Evolutionary conservation across 2,113 vertebrate species (phyloP).

Genomic region (Girardinichthys multiradiatus): DNA sequence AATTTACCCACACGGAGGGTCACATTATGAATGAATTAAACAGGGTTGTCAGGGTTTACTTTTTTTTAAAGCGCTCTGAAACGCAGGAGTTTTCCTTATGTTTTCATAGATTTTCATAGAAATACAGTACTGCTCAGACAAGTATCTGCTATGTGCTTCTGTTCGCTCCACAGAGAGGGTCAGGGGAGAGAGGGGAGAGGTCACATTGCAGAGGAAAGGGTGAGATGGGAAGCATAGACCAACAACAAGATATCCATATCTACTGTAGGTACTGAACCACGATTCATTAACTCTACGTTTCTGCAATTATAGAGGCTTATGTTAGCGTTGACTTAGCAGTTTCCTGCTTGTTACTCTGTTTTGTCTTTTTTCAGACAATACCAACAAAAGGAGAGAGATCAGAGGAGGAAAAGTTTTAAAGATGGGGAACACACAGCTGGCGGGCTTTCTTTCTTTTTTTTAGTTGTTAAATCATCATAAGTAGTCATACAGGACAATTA

Average conservation of each 20-base stretch:
- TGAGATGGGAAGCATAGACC: constrained; percentile 29
- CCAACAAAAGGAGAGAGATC: constrained; percentile 36
- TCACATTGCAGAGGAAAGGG: constrained; percentile 54
- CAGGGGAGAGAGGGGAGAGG: constrained; percentile 55
- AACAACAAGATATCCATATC: constrained; percentile 86
- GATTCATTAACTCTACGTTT: constrained; percentile 84
- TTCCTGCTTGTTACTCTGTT: constrained; percentile 74
- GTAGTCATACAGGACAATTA: not conserved
- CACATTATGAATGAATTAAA: too few species aligned
- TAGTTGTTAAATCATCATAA: not conserved
- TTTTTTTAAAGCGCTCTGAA: not conserved
- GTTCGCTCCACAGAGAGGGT: constrained; percentile 80
- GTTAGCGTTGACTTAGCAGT: constrained; percentile 82
- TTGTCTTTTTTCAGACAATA: constrained; percentile 65
- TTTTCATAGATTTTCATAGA: constrained; percentile 41
- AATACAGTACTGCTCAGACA: constrained; percentile 86
- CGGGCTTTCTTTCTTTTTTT: constrained; percentile 30
- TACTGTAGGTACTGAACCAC: constrained; percentile 83
- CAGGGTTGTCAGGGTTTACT: too few species aligned
- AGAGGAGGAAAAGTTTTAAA: constrained; percentile 22
- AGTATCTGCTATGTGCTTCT: constrained; percentile 74
- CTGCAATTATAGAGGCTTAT: constrained; percentile 71
- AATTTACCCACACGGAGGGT: too few species aligned
- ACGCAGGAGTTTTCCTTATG: too few species aligned
- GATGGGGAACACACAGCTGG: constrained; percentile 77